Evolutionary conservation across 2,888 invertebrate species (phyloP), one percentile per base, ranked within the genome.

Genomic region (Lymantria monacha): DNA sequence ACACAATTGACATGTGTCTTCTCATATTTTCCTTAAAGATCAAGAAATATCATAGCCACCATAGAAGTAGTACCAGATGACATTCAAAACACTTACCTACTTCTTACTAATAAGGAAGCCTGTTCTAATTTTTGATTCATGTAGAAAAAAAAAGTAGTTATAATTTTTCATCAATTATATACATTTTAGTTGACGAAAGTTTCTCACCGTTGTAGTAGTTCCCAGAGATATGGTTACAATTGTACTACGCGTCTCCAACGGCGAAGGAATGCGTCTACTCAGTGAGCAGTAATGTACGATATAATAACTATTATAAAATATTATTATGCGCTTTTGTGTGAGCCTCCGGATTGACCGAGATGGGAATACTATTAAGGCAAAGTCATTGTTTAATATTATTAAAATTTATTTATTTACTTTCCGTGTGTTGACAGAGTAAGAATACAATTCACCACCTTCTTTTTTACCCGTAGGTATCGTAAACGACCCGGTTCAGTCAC

Each of bases 261-360:
- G 54, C 55, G 50, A 15, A 40, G 63, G 67, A 67, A 67, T 67
- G 69, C 61, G 67, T 58, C 61, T 49, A 49, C 66, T 67, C 69
- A 67, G 62, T 62, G 57, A 56, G 46, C 53, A 43, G 51, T 65
- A 65, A 65, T 63, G 59, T 54, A 51, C 57, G 52, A 52, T 61
- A 68, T 67, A 47, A 63, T 63, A 46, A 63, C 69, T 63, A 68
- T 68, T 67, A 67, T 53, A 61, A 57, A 63, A 60, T 57, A 62
- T 55, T 55, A 33, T 46, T 30, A 64, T 64, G 55, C 55, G 42
- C 36, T 43, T 7, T 41, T 46, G 46, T 53, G 53, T 36, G 49
- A 49, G 54, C 55, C 41, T 42, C 53, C 51, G 45, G 48, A 49
- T 51, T 55, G 48, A 52, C 36, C 51, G 46, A 46, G 37, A 38